Evolutionary conservation across 1,140 invertebrate genomes (phyloP), one percentile per base, ranked within the genome.

Genomic region (Euschistus heros): DNA sequence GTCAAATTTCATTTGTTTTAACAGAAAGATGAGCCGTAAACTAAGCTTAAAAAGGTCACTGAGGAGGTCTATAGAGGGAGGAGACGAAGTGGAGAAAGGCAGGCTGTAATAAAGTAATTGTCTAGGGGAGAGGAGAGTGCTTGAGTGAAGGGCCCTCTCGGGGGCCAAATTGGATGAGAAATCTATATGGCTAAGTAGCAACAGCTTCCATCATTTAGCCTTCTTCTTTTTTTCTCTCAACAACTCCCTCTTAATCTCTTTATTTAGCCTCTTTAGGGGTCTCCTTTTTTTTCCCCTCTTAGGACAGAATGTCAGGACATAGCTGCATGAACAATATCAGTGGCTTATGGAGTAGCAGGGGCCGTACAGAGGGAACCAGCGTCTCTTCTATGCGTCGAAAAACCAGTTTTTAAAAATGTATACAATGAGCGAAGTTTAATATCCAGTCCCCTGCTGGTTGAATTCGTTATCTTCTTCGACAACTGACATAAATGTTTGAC

Each of bases 91-190:
- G 18, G 50, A 10, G 50, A 26, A 26, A 22, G 50, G 50, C 66
- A 33, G 64, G 55, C 37, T 3, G 24, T 62, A 44, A 62, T 62
- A 62, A 44, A 62, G 60, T 62, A 62, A 62, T 62, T 62, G 60
- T 62, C 33, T 44, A 20, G 27, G 27, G 20, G 27, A 18, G 27
- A 2, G 59, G 20, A 37, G 10, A 18, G 27, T 27, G 5, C 37
- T 37, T 18, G 37, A 61, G 7, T 18, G 20, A 37, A 62, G 60
- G 57, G 20, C 20, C 8, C 60, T 33, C 60, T 20, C 24, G 7
- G 14, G 18, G 26, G 27, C 26, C 33, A 62, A 62, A 62, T 62
- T 62, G 60, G 60, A 62, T 62, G 60, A 62, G 60, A 62, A 62
- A 62, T 62, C 60, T 62, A 62, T 62, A 62, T 33, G 26, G 18